Evolutionary conservation across 2,113 vertebrate genomes (phyloP).

Genomic region (Bolborhynchus lineola): DNA sequence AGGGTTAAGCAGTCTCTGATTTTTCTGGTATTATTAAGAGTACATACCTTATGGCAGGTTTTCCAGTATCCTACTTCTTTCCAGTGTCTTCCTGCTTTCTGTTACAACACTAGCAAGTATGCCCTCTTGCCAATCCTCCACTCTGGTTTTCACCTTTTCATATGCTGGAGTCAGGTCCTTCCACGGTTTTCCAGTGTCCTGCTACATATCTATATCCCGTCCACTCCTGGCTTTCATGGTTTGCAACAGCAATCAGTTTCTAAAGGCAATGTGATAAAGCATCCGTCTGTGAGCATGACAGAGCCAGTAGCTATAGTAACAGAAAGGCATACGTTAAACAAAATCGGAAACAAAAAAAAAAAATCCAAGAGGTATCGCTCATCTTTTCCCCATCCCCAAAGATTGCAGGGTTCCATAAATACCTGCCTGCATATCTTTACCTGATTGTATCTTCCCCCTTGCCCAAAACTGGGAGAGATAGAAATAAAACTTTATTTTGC

Average conservation of each 20-base stretch:
- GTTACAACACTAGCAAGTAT: not conserved
- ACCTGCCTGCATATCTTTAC: not conserved
- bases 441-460: not conserved
- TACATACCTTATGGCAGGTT: not conserved
- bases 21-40: not conserved
- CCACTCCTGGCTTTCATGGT: not conserved
- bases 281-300: not conserved
- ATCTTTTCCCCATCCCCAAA: not conserved
- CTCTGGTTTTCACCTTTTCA: not conserved
- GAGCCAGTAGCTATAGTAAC: conserved; percentile 51
- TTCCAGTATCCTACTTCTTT: not conserved
- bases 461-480: not conserved
- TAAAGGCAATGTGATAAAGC: not conserved
- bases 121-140: not conserved
- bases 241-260: not conserved
- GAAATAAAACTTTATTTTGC: not conserved
- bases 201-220: not conserved
- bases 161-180: not conserved
- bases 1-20: not conserved
- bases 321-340: not conserved
- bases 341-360: not conserved
- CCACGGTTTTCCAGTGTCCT: not conserved
- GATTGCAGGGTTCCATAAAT: not conserved
- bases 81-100: not conserved
- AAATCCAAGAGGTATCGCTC: not conserved